Percentiles rank a stretch among this genome's conserved stretches.
Conservation (phyloP, 2,797 vertebrate genomes). For the Leuciscus waleckii region DNA sequence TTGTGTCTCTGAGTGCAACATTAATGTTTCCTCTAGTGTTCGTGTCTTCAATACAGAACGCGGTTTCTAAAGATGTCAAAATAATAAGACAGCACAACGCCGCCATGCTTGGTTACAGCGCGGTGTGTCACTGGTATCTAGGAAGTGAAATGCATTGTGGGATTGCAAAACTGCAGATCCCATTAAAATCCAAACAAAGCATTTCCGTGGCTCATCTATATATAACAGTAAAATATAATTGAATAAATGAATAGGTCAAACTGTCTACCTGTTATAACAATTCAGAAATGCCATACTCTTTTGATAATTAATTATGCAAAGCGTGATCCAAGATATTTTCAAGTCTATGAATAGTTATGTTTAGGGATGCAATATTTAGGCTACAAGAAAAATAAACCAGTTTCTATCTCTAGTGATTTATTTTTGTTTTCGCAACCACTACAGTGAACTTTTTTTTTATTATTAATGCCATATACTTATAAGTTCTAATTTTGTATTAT, state of each 20-base stretch:
- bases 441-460: too few species aligned
- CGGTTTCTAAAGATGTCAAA: conserved; percentile 23
- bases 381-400: background rate
- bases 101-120: conserved; percentile 59
- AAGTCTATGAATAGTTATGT: background rate
- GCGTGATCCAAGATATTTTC: background rate
- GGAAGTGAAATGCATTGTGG: conserved; percentile 50
- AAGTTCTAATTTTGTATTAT: too few species aligned
- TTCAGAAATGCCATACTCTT: background rate
- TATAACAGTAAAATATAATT: background rate
- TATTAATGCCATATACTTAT: background rate
- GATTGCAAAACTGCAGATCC: conserved; percentile 29
- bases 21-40: conserved; percentile 20
- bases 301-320: background rate
- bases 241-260: background rate
- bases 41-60: conserved; percentile 5
- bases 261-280: background rate
- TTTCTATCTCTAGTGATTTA: background rate
- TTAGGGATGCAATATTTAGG: background rate
- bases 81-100: conserved; percentile 37
- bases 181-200: background rate
- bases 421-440: background rate
- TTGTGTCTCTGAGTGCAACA: conserved; percentile 25
- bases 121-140: conserved; percentile 55
- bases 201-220: background rate